Conservation (phyloP, 1,140 invertebrate species). For the Drosophila sp. region DNA sequence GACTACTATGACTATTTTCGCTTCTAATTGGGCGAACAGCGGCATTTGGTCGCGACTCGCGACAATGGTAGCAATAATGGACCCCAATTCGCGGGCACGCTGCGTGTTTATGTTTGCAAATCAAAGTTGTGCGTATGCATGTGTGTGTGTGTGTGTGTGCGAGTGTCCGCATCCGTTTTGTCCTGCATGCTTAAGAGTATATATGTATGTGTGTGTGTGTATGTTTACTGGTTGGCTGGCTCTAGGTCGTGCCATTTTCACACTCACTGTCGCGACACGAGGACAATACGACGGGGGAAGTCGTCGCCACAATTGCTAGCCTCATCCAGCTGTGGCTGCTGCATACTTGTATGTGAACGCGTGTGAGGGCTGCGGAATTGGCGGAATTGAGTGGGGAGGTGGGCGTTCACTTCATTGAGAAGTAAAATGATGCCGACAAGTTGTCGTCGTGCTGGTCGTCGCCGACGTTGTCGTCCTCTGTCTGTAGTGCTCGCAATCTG, state of each 20-base stretch:
- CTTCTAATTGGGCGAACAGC: constrained; percentile 71
- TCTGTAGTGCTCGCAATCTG: constrained; percentile 27
- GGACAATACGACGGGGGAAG: constrained; percentile 57
- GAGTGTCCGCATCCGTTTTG: constrained; percentile 55
- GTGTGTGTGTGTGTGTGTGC: constrained; percentile 43
- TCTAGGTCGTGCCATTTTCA: constrained; percentile 58
- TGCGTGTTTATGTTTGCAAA: constrained; percentile 58
- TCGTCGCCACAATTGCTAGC: constrained; percentile 69
- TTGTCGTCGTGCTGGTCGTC: constrained; percentile 73
- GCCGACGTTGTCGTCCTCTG: constrained; percentile 39
- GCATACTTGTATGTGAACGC: constrained; percentile 18
- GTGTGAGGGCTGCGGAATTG: not conserved
- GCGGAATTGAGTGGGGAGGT: constrained; percentile 5
- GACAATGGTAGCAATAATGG: constrained; percentile 74
- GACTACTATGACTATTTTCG: constrained; percentile 65
- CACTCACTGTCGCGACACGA: constrained; percentile 52
- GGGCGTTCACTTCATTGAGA: constrained; percentile 49
- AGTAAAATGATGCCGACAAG: constrained; percentile 71
- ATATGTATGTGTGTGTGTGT: constrained; percentile 32
- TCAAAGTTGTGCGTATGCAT: constrained; percentile 64
- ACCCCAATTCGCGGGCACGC: constrained; percentile 62
- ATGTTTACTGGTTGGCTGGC: constrained; percentile 43
- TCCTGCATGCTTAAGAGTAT: constrained; percentile 26
- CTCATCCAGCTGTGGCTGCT: constrained; percentile 57
- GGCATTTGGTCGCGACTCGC: constrained; percentile 75